Conservation (phyloP, 2,113 vertebrate genomes). For the western clawed frog (Xenopus tropicalis) region UCB_Xtro_10.0 CM004443.2:183295501-183296000, state of each 20-base stretch:
- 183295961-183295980: conserved; percentile 65
- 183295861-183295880: conserved; percentile 71
- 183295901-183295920: conserved; percentile 58
- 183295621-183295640: no score
- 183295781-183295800: conserved; percentile 59
- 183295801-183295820: conserved; percentile 56
- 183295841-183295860: conserved; percentile 70
- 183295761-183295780: conserved; percentile 58
- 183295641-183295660: no score
- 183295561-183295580: no score
- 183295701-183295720: no score
- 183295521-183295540: no score
- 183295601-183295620: no score
- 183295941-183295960: conserved; percentile 69
- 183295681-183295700: no score
- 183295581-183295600: no score
- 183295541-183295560: no score
- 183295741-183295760: conserved; percentile 52
- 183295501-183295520: no score
- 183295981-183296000: conserved; percentile 46
- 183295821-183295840: conserved; percentile 64
- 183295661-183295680: no score
- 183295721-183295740: no score
- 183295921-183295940: conserved; percentile 67
- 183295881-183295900: conserved; percentile 64